phyloP scores from a whole-genome alignment of 2,888 invertebrate genomes.

The Seladonia tumulorum region DNA sequence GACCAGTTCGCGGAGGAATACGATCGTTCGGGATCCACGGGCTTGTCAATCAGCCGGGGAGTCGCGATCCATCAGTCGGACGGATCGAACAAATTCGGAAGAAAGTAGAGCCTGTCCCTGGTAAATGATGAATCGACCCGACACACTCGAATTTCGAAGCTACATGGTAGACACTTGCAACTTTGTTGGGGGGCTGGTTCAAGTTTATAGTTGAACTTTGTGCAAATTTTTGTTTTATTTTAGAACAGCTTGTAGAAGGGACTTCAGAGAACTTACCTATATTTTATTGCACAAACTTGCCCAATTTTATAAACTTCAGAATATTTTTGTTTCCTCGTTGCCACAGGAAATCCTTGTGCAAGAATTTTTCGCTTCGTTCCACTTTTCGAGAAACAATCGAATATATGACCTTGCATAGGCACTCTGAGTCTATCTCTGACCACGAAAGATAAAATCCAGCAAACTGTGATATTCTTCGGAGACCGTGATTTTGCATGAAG shows the following conservation, averaged over 20 bases:
- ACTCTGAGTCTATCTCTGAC: too few species aligned
- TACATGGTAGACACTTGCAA: neutral
- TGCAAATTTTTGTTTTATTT: too few species aligned
- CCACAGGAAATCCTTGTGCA: too few species aligned
- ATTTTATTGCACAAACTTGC: too few species aligned
- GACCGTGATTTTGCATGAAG: neutral
- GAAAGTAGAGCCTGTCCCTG: conserved; percentile 68
- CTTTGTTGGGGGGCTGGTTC: neutral
- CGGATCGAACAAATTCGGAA: conserved; percentile 67
- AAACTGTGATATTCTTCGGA: neutral
- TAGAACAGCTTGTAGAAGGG: too few species aligned
- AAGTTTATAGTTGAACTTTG: neutral
- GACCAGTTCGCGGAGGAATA: neutral
- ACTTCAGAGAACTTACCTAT: too few species aligned
- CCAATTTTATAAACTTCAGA: too few species aligned
- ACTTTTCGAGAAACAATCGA: too few species aligned
- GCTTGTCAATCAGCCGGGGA: conserved; percentile 60
- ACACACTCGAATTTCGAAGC: neutral
- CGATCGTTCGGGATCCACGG: conserved; percentile 36
- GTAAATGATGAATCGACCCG: conserved; percentile 67
- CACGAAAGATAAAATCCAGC: too few species aligned
- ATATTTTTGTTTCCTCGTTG: too few species aligned
- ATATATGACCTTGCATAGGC: too few species aligned
- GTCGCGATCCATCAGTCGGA: conserved; percentile 66
- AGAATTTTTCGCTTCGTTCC: too few species aligned